Evolutionary conservation across 2,113 vertebrate genomes (phyloP), one percentile per base, ranked within the genome.

Genomic region (Siphamia tubifer): DNA sequence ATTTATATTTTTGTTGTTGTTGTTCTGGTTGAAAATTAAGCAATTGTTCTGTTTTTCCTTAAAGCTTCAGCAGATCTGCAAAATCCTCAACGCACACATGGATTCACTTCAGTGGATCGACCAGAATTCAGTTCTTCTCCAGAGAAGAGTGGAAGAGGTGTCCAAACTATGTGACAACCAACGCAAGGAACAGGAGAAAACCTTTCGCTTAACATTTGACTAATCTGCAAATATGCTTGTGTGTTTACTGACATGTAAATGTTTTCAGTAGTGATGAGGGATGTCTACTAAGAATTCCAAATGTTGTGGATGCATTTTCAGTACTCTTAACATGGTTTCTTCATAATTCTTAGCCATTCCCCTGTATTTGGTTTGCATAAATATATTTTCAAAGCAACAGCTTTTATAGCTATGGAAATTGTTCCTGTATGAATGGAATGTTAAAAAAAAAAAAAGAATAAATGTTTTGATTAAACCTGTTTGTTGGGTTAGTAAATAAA

Each of bases 91-190:
- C 2, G 97, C 97, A 0, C 97, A 99, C 88, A 97, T 99, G 97
- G 97, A 98, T 85, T 99, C 97, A 0, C 86, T 99, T 62, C 97
- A 99, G 86, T 98, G 98, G 98, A 92, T 99, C 0, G 97, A 99
- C 53, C 97, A 99, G 86, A 98, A 97, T 74, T 96, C 97, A 6
- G 94, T 95, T 90, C 85, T 98, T 28, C 88, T 99, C 57, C 96
- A 99, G 91, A 93, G 96, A 28, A 93, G 95, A 62, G 97, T 99
- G 32, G 96, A 99, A 63, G 97, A 99, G 57, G 96, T 96, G 65
- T 95, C 94, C 27, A 96, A 94, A 28, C 79, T 95, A 40, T 98
- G 95, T 0, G 96, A 99, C 79, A 94, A 89, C 16, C 95, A 96
- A 2, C 94, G 95, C 60, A 99, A 96, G 74, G 97, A 99, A 74